Conservation (phyloP, 2,888 invertebrate genomes). For the Physocephala rufipes region DNA sequence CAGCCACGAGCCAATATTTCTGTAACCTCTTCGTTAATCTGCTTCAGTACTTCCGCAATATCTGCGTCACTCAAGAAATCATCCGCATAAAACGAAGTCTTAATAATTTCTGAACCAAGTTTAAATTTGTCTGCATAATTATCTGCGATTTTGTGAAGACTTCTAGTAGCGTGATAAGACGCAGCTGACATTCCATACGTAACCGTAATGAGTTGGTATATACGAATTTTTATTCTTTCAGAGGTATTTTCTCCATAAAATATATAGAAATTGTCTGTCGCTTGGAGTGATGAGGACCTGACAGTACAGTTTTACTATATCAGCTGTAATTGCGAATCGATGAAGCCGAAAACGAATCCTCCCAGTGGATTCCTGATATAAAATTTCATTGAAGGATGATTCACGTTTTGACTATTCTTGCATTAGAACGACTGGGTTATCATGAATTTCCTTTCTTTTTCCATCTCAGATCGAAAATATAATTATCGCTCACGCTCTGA, state of each 20-base stretch:
- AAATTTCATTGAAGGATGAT: too few species aligned
- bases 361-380: too few species aligned
- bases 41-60: slow-evolving; percentile 9
- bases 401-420: too few species aligned
- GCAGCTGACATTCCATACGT: slow-evolving; percentile 7
- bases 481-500: too few species aligned
- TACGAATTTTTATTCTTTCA: too few species aligned
- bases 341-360: slow-evolving; percentile 28
- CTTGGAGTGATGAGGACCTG: slow-evolving; percentile 8
- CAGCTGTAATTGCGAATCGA: slow-evolving; percentile 28
- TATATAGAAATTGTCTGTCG: slow-evolving; percentile 12
- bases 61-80: slow-evolving; percentile 27
- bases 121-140: slow-evolving; percentile 18
- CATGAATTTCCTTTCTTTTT: too few species aligned
- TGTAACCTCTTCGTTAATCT: slow-evolving; percentile 23
- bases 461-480: too few species aligned
- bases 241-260: slow-evolving; percentile 17
- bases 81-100: slow-evolving; percentile 33
- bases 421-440: too few species aligned
- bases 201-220: not conserved
- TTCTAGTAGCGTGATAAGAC: not conserved
- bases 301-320: slow-evolving; percentile 22
- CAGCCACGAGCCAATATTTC: not conserved
- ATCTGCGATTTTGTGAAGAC: slow-evolving; percentile 34
- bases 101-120: slow-evolving; percentile 25